Base-by-base conservation (phyloP, 1,140 invertebrate genomes). In the Ceratina japonica region DNA sequence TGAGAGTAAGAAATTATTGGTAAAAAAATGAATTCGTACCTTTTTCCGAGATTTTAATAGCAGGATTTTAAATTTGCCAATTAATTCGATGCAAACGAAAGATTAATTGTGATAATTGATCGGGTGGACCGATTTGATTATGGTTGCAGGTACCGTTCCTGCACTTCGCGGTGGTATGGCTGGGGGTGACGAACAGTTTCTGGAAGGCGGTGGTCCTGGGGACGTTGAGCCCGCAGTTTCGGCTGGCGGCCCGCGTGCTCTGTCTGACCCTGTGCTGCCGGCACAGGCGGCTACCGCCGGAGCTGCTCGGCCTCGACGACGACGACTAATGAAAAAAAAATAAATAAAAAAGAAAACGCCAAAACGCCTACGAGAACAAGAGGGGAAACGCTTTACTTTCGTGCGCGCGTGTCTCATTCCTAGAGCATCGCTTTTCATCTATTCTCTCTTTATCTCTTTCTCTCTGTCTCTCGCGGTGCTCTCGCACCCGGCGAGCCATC, bases 151-250 rank as follows among this genome's bases (percentile, higher is more conserved):
- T 96, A 83, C 97, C 97, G 75, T 96, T 97, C 92, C 92, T 99
- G 73, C 97, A 98, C 90, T 99, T 99, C 90, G 95, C 95, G 56
- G 95, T 98, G 71, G 96, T 98, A 58, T 99, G 98, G 98, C 93
- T 99, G 77, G 98, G 97, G 5, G 95, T 99, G 83, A 93, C 97
- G 74, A 98, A 98, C 93, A 98, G 97, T 63, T 97, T 98, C 89
- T 98, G 97, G 96, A 99, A 99, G 92, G 96, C 97, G 71, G 91
- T 99, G 63, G 96, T 99, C 81, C 96, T 98, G 87, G 93, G 97
- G 73, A 94, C 95, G 52, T 93, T 98, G 90, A 98, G 97, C 92
- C 97, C 96, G 20, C 96, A 98, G 90, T 99, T 99, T 93, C 94
- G 98, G 69, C 93, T 97, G 64, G 97, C 97, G 31, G 94, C 98